These are phyloP conservation scores for Gallinago jamesoni DNA, from an alignment of 2,113 vertebrate species.

Conservation along the genomic window DNA sequence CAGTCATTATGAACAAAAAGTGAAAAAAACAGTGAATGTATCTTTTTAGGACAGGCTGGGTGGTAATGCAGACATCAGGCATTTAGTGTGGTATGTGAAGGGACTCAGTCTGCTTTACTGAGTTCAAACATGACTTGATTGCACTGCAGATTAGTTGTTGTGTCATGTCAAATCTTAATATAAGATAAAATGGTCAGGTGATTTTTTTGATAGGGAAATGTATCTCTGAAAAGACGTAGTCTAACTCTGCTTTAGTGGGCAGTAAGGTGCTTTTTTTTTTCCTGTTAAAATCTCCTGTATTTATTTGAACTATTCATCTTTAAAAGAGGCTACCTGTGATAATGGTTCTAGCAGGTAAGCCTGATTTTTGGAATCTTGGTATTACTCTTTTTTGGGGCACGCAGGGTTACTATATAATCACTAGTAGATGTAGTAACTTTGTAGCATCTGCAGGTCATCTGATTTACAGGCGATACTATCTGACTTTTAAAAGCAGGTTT, in stretches of 20 bases:
- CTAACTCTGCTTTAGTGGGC: not conserved
- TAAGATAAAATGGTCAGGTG: not conserved
- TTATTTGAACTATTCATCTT: not conserved
- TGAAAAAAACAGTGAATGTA: not conserved
- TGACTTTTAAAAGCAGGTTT: not conserved
- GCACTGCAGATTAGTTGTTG: not conserved
- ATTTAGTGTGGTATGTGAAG: not conserved
- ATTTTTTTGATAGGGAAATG: not conserved
- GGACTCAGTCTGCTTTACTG: not conserved
- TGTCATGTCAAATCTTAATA: not conserved
- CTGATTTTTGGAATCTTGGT: not conserved
- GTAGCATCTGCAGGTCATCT: not conserved
- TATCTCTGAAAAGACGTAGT: not conserved
- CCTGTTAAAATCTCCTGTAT: not conserved
- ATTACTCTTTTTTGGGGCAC: not conserved
- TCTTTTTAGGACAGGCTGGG: not conserved
- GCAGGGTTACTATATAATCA: not conserved
- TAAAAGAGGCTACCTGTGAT: not conserved
- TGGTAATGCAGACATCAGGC: rapidly evolving
- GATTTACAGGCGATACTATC: not conserved
- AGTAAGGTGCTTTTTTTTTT: not conserved
- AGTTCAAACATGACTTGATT: not conserved
- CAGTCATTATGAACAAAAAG: not conserved
- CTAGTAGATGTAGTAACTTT: not conserved
- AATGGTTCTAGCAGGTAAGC: not conserved